Evolutionary conservation across 2,888 invertebrate genomes (phyloP).

Genomic region (Caenorhabditis plicata): DNA sequence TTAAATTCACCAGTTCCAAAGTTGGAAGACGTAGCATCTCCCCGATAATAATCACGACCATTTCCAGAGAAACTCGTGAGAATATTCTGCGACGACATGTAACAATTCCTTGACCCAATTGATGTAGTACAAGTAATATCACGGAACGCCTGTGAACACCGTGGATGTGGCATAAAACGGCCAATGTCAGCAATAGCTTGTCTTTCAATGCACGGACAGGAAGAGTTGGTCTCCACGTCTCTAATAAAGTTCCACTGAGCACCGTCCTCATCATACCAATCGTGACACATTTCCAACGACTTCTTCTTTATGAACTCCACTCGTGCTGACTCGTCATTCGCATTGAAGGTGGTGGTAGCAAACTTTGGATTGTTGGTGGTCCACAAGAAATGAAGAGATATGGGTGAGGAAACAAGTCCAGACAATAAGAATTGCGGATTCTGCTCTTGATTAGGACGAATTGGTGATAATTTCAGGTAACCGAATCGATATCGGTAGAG

Average conservation of each 20-base stretch:
- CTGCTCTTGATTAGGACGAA: constrained; percentile 45
- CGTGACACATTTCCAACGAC: constrained; percentile 61
- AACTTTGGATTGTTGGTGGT: constrained; percentile 54
- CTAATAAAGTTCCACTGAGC: constrained; percentile 63
- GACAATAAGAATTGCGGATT: constrained; percentile 32
- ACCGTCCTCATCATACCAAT: constrained; percentile 61
- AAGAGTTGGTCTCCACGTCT: constrained; percentile 64
- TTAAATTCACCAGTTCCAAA: too few relatives aligned
- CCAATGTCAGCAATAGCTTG: constrained; percentile 91
- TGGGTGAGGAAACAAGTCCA: constrained; percentile 60
- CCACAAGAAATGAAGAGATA: constrained; percentile 65
- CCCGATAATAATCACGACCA: too few relatives aligned
- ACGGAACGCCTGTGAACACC: constrained; percentile 61
- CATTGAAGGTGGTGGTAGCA: constrained; percentile 45
- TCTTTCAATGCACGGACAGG: constrained; percentile 80
- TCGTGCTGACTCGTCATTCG: constrained; percentile 49
- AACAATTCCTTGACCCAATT: constrained; percentile 84
- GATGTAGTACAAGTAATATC: constrained; percentile 77
- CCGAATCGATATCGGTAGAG: constrained; percentile 62
- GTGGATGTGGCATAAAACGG: constrained; percentile 77
- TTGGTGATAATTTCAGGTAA: constrained; percentile 60
- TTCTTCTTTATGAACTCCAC: constrained; percentile 48
- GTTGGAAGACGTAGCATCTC: too few relatives aligned
- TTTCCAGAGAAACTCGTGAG: constrained; percentile 57
- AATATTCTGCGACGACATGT: constrained; percentile 64